Evolutionary conservation across 2,888 invertebrate species (phyloP).

Genomic region (Cephus nigrinus): DNA sequence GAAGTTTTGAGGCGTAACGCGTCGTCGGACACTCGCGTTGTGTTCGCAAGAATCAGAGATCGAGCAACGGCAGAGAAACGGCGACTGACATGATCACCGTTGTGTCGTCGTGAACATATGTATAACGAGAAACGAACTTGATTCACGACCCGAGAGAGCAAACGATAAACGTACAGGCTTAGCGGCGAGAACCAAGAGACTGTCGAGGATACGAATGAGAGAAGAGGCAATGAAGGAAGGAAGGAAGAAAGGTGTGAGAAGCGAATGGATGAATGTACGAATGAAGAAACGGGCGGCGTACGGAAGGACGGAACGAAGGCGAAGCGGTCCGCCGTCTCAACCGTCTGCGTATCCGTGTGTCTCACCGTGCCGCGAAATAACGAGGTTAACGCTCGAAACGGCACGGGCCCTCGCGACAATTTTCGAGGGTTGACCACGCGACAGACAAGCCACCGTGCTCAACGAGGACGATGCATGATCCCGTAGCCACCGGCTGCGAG

Average conservation of each 20-base stretch:
- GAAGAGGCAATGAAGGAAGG: background rate
- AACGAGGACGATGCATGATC: slow-evolving; percentile 1
- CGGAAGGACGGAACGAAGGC: background rate
- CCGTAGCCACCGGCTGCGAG: background rate
- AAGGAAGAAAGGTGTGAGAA: background rate
- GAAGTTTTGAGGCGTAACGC: slow-evolving; percentile 17
- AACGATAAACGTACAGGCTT: background rate
- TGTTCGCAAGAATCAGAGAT: slow-evolving; percentile 21
- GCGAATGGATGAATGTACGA: background rate
- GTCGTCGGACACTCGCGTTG: slow-evolving; percentile 9
- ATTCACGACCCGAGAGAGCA: background rate
- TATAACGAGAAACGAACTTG: background rate
- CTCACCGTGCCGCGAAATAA: background rate
- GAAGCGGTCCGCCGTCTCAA: background rate
- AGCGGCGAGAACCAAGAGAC: background rate
- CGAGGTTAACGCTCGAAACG: slow-evolving; percentile 3
- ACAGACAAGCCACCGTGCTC: background rate
- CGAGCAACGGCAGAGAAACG: slow-evolving; percentile 17
- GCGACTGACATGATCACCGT: slow-evolving; percentile 31
- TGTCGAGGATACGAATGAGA: background rate
- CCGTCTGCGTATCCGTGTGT: background rate
- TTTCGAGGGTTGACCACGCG: background rate
- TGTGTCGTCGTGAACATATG: slow-evolving; percentile 14
- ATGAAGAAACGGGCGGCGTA: background rate
- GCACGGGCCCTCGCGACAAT: background rate